Evolutionary conservation across 2,888 invertebrate species (phyloP).

Genomic region (Lacanobia wlatinum): DNA sequence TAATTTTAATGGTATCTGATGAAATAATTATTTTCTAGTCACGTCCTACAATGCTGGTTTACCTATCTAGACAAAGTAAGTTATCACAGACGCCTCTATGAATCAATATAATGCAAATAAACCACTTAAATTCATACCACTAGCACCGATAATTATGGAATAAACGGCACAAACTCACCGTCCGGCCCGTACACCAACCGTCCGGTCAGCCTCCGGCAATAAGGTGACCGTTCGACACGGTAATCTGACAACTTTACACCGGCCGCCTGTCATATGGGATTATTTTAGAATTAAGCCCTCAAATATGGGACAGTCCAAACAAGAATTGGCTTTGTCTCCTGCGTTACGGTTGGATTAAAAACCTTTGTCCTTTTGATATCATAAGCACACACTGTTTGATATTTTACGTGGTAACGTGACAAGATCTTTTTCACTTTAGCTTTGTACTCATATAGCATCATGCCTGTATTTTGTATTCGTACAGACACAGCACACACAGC

Average conservation of each 20-base stretch:
- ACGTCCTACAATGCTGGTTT: too few relatives aligned
- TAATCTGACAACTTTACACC: constrained; percentile 53
- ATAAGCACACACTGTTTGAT: constrained; percentile 11
- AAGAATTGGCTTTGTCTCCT: constrained; percentile 7
- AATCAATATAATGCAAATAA: not conserved
- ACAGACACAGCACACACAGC: too few relatives aligned
- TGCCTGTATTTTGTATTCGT: not conserved
- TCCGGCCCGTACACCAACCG: not conserved
- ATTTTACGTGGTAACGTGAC: constrained; percentile 17
- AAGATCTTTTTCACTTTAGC: not conserved
- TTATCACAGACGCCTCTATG: not conserved
- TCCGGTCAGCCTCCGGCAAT: constrained; percentile 11
- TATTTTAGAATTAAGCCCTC: constrained; percentile 29
- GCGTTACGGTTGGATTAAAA: constrained; percentile 23
- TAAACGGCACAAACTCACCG: constrained; percentile 9
- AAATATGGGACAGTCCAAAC: constrained; percentile 36
- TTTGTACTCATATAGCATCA: not conserved
- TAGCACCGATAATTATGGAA: constrained; percentile 12
- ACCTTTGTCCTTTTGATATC: constrained; percentile 8
- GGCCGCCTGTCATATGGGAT: constrained; percentile 30
- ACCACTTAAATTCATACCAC: constrained; percentile 17
- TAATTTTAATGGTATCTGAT: too few relatives aligned
- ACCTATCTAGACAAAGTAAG: not conserved
- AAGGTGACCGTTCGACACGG: constrained; percentile 30
- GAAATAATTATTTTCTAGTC: too few relatives aligned